Conservation (phyloP, 2,113 vertebrate genomes). For the Thomomys bottae region DNA sequence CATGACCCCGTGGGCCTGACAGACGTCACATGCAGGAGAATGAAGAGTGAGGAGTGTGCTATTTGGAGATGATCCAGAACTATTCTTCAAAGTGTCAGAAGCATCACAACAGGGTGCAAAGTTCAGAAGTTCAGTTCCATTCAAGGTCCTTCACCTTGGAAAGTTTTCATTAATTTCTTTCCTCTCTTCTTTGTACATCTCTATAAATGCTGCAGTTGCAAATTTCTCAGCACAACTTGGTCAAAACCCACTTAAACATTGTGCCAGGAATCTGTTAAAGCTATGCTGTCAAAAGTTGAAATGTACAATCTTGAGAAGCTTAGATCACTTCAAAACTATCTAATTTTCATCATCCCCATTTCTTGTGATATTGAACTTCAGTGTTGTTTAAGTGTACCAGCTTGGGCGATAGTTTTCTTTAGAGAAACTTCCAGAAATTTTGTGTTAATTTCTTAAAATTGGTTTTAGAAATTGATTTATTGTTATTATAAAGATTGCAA, state of each 20-base stretch:
- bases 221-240: constrained; percentile 60
- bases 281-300: constrained; percentile 52
- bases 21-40: constrained; percentile 58
- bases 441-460: too few species aligned
- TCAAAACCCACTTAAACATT: constrained; percentile 46
- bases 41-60: constrained; percentile 32
- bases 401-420: constrained; percentile 32
- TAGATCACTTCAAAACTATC: constrained; percentile 53
- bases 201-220: constrained; percentile 50
- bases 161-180: constrained; percentile 54
- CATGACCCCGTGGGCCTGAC: constrained; percentile 62
- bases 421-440: constrained; percentile 44
- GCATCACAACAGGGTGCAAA: constrained; percentile 18
- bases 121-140: constrained; percentile 71
- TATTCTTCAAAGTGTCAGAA: constrained; percentile 72
- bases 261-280: constrained; percentile 56
- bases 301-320: neutral
- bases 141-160: constrained; percentile 53
- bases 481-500: too few species aligned
- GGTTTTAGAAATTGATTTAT: too few species aligned
- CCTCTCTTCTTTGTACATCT: neutral
- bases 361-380: constrained; percentile 50
- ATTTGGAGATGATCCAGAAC: constrained; percentile 54
- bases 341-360: constrained; percentile 53
- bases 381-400: constrained; percentile 34